Percentiles rank a stretch among this genome's conserved stretches.
phyloP scores from a whole-genome alignment of 2,113 vertebrate genomes.

The Corythornis vintsioides region DNA sequence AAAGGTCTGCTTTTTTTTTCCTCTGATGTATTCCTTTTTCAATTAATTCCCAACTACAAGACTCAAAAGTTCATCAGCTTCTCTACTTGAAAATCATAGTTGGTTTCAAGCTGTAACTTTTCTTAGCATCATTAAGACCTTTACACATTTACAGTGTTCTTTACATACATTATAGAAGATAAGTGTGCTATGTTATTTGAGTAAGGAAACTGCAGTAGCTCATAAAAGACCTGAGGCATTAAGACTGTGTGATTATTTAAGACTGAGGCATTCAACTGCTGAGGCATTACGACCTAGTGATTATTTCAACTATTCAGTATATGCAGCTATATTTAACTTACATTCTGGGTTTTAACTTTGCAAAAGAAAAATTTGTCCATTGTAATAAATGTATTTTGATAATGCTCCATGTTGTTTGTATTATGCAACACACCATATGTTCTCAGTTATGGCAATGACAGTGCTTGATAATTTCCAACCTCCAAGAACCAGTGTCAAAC shows the following conservation, averaged over 20 bases:
- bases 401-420: neutral
- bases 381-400: constrained; percentile 26
- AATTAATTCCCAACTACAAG: constrained; percentile 44
- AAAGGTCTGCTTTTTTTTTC: neutral
- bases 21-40: neutral
- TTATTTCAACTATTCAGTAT: constrained; percentile 28
- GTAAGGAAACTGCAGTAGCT: constrained; percentile 6
- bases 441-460: constrained; percentile 9
- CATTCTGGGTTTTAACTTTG: neutral
- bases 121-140: neutral
- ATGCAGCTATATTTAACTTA: constrained; percentile 39
- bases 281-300: constrained; percentile 34
- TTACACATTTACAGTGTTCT: constrained; percentile 35
- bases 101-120: constrained; percentile 13
- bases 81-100: neutral
- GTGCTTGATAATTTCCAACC: constrained; percentile 10
- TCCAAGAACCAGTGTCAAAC: constrained; percentile 1
- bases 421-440: constrained; percentile 8
- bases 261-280: constrained; percentile 22
- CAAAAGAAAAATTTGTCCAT: neutral
- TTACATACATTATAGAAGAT: constrained; percentile 44
- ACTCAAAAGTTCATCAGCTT: neutral
- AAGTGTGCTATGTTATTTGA: neutral
- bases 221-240: constrained; percentile 27
- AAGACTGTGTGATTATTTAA: constrained; percentile 14